Evolutionary conservation across 2,113 vertebrate genomes (phyloP), one percentile per base, ranked within the genome.

Genomic region (Acinonyx jubatus): DNA sequence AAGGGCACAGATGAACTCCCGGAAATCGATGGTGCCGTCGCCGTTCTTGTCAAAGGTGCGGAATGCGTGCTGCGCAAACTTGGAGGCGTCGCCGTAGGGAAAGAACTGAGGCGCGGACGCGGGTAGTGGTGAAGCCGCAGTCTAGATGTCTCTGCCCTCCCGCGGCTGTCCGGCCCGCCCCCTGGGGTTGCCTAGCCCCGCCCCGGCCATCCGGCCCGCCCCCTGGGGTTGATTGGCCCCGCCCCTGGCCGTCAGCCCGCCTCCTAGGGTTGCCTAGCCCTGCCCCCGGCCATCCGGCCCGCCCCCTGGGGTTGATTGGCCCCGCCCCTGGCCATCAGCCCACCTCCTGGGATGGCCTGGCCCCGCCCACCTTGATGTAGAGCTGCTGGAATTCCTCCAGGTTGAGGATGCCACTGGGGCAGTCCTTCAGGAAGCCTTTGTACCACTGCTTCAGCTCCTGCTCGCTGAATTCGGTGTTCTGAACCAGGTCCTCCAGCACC

Each of bases 381-480:
- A 99, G 99, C 98, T 99, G 99, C 98, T 99, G 99, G 97, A 99
- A 99, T 98, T 99, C 99, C 69, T 99, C 99, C 98, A 99, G 99
- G 98, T 99, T 99, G 96, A 99, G 99, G 97, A 99, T 99, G 38
- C 99, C 99, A 0, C 99, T 99, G 97, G 99, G 99, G 95, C 99
- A 99, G 98, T 99, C 99, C 98, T 99, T 99, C 96, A 99, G 99
- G 98, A 99, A 99, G 68, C 99, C 99, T 96, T 99, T 99, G 98
- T 99, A 99, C 99, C 99, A 99, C 98, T 99, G 99, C 98, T 99
- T 99, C 96, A 99, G 99, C 98, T 99, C 99, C 38, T 99, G 99
- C 98, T 99, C 99, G 4, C 99, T 99, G 98, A 99, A 99, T 98
- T 99, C 99, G 0, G 99, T 99, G 98, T 98, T 99, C 98, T 99